Evolutionary conservation across 2,888 invertebrate genomes (phyloP), one percentile per base, ranked within the genome.

Genomic region (Steinernema carpocapsae): DNA sequence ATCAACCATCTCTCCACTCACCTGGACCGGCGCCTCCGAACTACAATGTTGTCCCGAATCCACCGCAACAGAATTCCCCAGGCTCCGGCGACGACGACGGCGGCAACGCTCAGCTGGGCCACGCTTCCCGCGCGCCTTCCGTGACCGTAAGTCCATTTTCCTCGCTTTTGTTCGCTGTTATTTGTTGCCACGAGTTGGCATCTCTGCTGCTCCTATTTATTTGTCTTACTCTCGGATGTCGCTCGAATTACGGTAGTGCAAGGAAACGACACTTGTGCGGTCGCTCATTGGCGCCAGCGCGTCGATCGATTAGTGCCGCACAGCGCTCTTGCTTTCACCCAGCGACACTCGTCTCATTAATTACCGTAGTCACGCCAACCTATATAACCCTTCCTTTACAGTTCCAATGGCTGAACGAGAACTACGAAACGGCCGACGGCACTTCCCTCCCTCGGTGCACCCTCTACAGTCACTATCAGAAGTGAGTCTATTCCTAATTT

Each of bases 361-460:
- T 72, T 42, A 73, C 43, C 56, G 72, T 70, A 48, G 29, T 64
- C 37, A 37, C 37, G 37, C 37, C 10, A 37, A 37, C 37, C 37
- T 37, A n/a, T n/a, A 12, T 6, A 64, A 64, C 64, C 32, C 17
- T 45, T 72, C 22, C 14, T 22, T 78, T 86, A 64, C 78, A 86
- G 86, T 92, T 94, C 72, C 93, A 94, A 89, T 99, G 97, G 97
- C 91, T 99, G 85, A 91, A 95, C 87, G 95, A 95, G 88, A 95
- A 99, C 91, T 99, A 99, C 89, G 97, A 99, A 90, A 95, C 95
- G 52, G 95, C 96, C 1, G 97, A 99, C 88, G 93, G 93, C 19
- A 94, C 95, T 24, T 94, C 94, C 72, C 87, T 95, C 75, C 96
- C 97, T 0, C 92, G 97, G 52, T 95, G 95, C 46, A 97, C 96